Conservation (phyloP, 1,140 invertebrate species). For the Cylas formicarius region DNA sequence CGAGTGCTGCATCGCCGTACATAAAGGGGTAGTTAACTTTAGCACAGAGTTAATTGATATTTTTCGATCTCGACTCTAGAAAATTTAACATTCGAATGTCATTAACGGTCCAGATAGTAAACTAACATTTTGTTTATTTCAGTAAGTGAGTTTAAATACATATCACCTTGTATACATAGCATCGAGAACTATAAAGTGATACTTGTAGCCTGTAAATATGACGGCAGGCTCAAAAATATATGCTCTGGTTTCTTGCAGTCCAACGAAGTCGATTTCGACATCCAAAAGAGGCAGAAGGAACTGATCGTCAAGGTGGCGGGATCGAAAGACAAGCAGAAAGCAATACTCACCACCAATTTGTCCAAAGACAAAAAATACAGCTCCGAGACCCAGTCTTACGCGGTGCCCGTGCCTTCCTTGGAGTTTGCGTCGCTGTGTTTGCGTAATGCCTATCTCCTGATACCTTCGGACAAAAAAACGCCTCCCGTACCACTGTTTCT, state of each 20-base stretch:
- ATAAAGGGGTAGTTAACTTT: slow-evolving; percentile 53
- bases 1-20: slow-evolving; percentile 78
- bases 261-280: slow-evolving; percentile 60
- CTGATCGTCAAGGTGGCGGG: slow-evolving; percentile 57
- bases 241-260: slow-evolving; percentile 45
- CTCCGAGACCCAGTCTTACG: slow-evolving; percentile 60
- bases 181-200: slow-evolving; percentile 1
- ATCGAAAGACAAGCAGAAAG: slow-evolving; percentile 55
- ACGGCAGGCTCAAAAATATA: not conserved
- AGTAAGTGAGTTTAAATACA: not conserved
- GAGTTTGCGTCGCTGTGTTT: slow-evolving; percentile 85
- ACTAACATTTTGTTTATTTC: not conserved
- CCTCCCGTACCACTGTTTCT: slow-evolving; percentile 34
- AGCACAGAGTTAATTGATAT: too few relatives aligned
- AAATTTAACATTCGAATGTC: too few relatives aligned
- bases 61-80: slow-evolving; percentile 12
- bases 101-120: slow-evolving; percentile 1
- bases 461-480: slow-evolving; percentile 40
- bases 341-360: slow-evolving; percentile 52
- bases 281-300: slow-evolving; percentile 54
- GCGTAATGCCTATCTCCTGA: slow-evolving; percentile 69
- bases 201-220: not conserved
- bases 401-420: slow-evolving; percentile 78
- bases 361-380: slow-evolving; percentile 52
- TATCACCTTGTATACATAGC: not conserved